Evolutionary conservation across 2,797 vertebrate genomes (phyloP).

Genomic region (Lophotriccus pileatus): DNA sequence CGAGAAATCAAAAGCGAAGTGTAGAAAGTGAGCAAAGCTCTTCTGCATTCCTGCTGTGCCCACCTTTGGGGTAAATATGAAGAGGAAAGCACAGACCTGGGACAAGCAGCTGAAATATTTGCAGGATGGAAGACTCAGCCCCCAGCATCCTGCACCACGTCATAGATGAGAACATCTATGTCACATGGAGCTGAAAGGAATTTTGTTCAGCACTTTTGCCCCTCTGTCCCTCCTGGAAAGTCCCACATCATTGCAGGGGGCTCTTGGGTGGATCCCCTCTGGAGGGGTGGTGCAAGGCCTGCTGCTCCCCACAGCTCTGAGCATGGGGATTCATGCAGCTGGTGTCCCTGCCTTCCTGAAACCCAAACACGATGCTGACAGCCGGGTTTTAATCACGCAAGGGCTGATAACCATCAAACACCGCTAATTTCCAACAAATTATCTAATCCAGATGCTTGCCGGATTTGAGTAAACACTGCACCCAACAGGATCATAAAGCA

Average conservation of each 20-base stretch:
- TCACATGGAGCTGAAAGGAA: background rate
- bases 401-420: slow-evolving; percentile 85
- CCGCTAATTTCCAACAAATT: slow-evolving; percentile 96
- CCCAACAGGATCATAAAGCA: slow-evolving; percentile 94
- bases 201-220: background rate
- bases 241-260: too few species aligned
- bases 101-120: background rate
- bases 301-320: background rate
- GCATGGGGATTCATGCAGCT: background rate
- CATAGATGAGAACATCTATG: background rate
- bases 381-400: slow-evolving; percentile 81
- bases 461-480: slow-evolving; percentile 90
- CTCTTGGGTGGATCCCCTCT: background rate
- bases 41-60: background rate
- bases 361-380: slow-evolving; percentile 15
- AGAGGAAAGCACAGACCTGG: background rate
- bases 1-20: accelerated
- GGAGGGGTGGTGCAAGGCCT: accelerated
- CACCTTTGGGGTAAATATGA: background rate
- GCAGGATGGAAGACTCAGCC: accelerated
- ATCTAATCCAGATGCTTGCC: slow-evolving; percentile 99
- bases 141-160: background rate
- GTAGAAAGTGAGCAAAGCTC: background rate
- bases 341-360: background rate
- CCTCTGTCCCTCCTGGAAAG: background rate